These are phyloP conservation scores for Bhutanitis thaidina DNA, from an alignment of 2,888 invertebrate genomes.

Conservation along the genomic window DNA sequence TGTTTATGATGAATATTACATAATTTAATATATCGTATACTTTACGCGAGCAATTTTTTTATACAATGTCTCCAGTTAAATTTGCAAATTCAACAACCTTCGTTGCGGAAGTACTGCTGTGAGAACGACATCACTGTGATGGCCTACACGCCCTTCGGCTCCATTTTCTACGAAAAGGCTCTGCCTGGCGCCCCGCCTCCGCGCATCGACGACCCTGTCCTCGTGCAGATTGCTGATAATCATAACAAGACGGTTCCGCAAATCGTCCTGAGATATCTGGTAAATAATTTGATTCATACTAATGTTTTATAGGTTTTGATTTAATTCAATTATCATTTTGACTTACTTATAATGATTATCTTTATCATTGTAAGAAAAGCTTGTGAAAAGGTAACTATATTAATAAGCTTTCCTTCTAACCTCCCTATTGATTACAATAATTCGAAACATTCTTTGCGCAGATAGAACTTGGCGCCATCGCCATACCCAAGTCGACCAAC, in stretches of 20 bases:
- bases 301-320: too few relatives aligned
- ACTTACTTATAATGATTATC: too few relatives aligned
- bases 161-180: constrained; percentile 60
- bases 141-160: constrained; percentile 87
- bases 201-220: constrained; percentile 71
- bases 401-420: too few relatives aligned
- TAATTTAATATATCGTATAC: too few relatives aligned
- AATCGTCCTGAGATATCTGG: constrained; percentile 82
- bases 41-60: too few relatives aligned
- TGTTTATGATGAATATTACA: too few relatives aligned
- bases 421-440: too few relatives aligned
- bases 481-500: constrained; percentile 10
- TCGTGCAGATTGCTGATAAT: constrained; percentile 77
- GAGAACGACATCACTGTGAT: constrained; percentile 82
- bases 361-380: too few relatives aligned
- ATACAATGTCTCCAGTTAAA: constrained; percentile 53
- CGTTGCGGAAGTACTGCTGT: constrained; percentile 84
- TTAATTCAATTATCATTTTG: too few relatives aligned
- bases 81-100: constrained; percentile 85
- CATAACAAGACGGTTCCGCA: constrained; percentile 84
- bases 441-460: neutral
- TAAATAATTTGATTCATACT: too few relatives aligned
- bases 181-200: constrained; percentile 70
- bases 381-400: too few relatives aligned
- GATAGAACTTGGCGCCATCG: constrained; percentile 2